These are phyloP conservation scores for Pantherophis guttatus DNA, from an alignment of 2,113 vertebrate genomes.

Conservation along the genomic window DNA sequence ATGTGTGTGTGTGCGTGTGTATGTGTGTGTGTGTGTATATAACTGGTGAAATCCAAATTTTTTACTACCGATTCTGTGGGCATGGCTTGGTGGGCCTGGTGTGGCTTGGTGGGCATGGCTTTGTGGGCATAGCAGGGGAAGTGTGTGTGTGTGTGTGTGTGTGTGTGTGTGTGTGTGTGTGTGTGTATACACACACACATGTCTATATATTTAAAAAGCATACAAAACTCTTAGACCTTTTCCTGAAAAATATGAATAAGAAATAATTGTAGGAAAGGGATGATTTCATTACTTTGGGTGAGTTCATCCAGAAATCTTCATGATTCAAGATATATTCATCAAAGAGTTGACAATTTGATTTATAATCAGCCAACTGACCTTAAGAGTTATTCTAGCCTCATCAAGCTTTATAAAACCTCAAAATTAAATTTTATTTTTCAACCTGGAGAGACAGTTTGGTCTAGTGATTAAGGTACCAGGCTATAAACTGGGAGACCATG, in stretches of 20 bases:
- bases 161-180: no score
- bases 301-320: not conserved
- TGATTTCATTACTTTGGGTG: not conserved
- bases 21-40: no score
- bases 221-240: not conserved
- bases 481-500: not conserved
- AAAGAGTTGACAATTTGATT: not conserved
- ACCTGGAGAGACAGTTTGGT: not conserved
- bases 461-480: not conserved
- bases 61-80: no score
- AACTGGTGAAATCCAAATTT: no score
- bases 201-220: no score
- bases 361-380: not conserved
- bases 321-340: not conserved
- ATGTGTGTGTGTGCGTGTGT: no score
- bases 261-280: not conserved
- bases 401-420: not conserved
- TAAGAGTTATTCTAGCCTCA: not conserved
- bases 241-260: not conserved
- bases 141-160: rapidly evolving
- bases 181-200: no score
- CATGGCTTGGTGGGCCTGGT: no score
- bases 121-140: no score
- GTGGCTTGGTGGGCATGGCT: no score
- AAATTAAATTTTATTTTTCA: not conserved